Base-by-base conservation (phyloP, 1,140 invertebrate species). In the Zaprionus lachaisei region DNA sequence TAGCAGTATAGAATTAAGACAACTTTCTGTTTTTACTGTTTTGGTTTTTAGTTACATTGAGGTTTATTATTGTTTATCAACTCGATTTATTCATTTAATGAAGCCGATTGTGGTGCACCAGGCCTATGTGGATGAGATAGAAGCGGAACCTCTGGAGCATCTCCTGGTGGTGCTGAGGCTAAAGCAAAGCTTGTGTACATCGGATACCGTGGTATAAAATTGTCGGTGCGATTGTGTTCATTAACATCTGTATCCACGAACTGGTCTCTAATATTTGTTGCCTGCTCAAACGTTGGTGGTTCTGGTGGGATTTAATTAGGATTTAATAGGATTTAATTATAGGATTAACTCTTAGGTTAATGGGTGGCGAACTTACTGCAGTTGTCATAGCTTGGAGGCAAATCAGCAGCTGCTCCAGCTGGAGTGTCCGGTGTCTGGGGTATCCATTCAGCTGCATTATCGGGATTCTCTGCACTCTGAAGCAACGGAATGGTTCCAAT, bases 261-360 rank as follows among this genome's bases (percentile, higher is more conserved):
- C 12, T 58, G 75, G 14, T 79, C 78, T 2, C 70, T 70, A 20
- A 81, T 73, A 12, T 68, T 54, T 1, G 70, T 85, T 22, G 91
- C 91, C 12, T 91, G 60, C 44, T 91, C 86, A 2, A 92, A 92
- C 1, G 86, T 72, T 0, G 91, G 91, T 22, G 86, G 91, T 56
- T 78, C 91, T 92, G 28, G 0, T 47, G 15, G n/a, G 14, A 15
- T 41, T 41, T 49, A 1, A 60, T 7, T n/a, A n/a, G n/a, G n/a
- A n/a, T n/a, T n/a, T n/a, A n/a, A 38, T 22, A 60, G 20, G 11
- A 11, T 22, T 2, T 12, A 5, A 41, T 14, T 20, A 7, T 47
- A 38, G 17, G 24, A 0, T 5, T 17, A 1, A 1, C 38, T 49
- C 6, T 51, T 24, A 2, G 28, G 9, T 47, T 61, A 12, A 5